These are phyloP conservation scores for Drosophila biarmipes DNA, from an alignment of 1,140 invertebrate genomes.

Conservation along the genomic window DNA sequence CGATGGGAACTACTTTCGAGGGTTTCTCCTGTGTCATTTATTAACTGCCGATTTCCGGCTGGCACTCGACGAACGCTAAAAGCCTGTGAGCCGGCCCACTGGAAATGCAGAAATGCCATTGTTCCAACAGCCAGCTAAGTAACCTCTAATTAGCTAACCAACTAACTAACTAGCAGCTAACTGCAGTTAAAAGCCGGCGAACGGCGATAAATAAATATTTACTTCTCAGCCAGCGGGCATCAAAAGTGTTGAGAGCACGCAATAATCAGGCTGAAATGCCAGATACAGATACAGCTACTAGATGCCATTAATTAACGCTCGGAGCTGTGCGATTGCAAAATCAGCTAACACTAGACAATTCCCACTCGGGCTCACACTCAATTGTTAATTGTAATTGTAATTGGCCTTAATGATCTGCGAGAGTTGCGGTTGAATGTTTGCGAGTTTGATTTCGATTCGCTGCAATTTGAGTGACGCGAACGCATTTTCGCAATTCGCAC, in stretches of 20 bases:
- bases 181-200: conserved; percentile 32
- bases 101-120: conserved; percentile 65
- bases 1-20: conserved; percentile 1
- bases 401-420: conserved; percentile 71
- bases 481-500: conserved; percentile 66
- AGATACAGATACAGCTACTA: conserved; percentile 29
- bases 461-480: conserved; percentile 62
- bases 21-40: conserved; percentile 26
- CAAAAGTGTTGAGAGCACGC: conserved; percentile 77
- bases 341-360: conserved; percentile 40
- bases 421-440: conserved; percentile 12
- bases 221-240: conserved; percentile 35
- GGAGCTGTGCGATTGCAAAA: conserved; percentile 48
- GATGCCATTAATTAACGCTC: conserved; percentile 72
- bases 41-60: conserved; percentile 61
- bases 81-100: conserved; percentile 34
- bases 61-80: conserved; percentile 43
- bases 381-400: conserved; percentile 59
- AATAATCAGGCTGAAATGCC: conserved; percentile 53
- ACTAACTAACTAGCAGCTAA: conserved; percentile 21
- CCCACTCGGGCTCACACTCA: conserved; percentile 48
- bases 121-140: conserved; percentile 49
- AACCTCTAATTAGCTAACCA: conserved; percentile 2
- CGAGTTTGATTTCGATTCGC: conserved; percentile 62
- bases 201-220: conserved; percentile 53